These are phyloP conservation scores for Virgularia gustaviana DNA, from an alignment of 92 coral and sea anemone species.

Conservation along the genomic window DNA sequence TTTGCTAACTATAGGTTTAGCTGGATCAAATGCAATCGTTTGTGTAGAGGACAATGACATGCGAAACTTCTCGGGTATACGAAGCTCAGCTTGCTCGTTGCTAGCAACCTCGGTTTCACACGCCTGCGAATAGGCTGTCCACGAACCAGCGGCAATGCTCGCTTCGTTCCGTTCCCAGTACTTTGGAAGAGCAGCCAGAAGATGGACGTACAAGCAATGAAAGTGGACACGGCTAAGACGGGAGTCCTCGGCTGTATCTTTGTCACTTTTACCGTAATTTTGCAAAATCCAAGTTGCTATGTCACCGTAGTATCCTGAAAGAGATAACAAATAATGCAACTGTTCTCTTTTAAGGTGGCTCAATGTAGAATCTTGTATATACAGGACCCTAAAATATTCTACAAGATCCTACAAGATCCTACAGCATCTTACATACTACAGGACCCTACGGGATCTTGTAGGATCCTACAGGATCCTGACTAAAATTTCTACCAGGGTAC, in stretches of 20 bases:
- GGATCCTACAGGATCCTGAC: too few relatives aligned
- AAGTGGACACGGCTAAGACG: conserved; percentile 30
- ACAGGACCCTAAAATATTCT: too few relatives aligned
- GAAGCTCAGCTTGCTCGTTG: conserved; percentile 12
- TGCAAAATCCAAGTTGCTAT: conserved; percentile 23
- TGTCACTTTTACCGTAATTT: conserved; percentile 13
- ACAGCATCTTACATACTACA: too few relatives aligned
- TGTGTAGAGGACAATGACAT: neutral
- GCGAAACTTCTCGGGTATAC: conserved; percentile 11
- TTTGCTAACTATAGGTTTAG: neutral
- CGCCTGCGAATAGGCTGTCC: conserved; percentile 39
- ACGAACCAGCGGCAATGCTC: conserved; percentile 17
- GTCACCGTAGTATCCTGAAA: conserved; percentile 25
- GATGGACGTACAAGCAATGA: conserved; percentile 22
- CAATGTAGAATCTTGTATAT: too few relatives aligned
- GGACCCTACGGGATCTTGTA: too few relatives aligned
- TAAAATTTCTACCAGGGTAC: too few relatives aligned
- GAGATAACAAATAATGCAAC: neutral
- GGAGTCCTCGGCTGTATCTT: neutral
- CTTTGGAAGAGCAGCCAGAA: conserved; percentile 1
- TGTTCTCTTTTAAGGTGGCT: too few relatives aligned
- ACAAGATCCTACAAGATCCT: too few relatives aligned
- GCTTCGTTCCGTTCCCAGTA: conserved; percentile 30
- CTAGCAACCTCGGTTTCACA: conserved; percentile 11
- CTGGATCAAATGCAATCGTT: neutral